Evolutionary conservation across 2,113 vertebrate genomes (phyloP).

Genomic region (Crypturellus undulatus): DNA sequence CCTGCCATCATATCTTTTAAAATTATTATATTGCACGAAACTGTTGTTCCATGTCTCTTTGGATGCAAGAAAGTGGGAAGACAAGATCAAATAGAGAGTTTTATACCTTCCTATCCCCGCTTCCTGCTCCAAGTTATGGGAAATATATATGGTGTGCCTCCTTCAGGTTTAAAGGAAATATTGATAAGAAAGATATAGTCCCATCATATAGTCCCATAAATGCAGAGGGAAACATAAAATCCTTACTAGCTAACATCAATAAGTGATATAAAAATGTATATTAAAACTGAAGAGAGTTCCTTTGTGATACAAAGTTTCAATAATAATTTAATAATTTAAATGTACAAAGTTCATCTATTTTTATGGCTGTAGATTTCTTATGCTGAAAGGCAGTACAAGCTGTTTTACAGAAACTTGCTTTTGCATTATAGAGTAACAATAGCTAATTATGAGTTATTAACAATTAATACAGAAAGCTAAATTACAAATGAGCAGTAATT

Average conservation of each 20-base stretch:
- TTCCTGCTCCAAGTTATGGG: not conserved
- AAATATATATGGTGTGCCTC: not conserved
- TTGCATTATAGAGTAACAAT: not conserved
- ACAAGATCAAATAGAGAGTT: not conserved
- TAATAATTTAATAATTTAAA: slow-evolving; percentile 27
- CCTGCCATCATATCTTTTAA: not conserved
- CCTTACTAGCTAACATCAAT: not conserved
- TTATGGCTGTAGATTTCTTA: not conserved
- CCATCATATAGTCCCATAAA: not conserved
- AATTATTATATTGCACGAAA: not conserved
- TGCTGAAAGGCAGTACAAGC: not conserved
- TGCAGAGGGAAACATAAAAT: not conserved
- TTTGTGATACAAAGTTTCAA: not conserved
- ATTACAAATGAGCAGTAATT: not conserved
- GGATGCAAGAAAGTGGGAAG: not conserved
- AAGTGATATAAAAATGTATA: not conserved
- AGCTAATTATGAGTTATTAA: not conserved
- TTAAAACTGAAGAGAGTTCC: not conserved
- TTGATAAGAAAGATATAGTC: not conserved
- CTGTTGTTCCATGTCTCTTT: not conserved
- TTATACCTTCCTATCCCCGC: rapidly evolving
- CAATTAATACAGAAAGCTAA: not conserved
- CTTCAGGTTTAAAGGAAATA: not conserved
- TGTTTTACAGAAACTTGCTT: not conserved
- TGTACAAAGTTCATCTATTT: not conserved